Conservation (phyloP, 2,797 vertebrate genomes). For the Acrocephalus scirpaceus region DNA sequence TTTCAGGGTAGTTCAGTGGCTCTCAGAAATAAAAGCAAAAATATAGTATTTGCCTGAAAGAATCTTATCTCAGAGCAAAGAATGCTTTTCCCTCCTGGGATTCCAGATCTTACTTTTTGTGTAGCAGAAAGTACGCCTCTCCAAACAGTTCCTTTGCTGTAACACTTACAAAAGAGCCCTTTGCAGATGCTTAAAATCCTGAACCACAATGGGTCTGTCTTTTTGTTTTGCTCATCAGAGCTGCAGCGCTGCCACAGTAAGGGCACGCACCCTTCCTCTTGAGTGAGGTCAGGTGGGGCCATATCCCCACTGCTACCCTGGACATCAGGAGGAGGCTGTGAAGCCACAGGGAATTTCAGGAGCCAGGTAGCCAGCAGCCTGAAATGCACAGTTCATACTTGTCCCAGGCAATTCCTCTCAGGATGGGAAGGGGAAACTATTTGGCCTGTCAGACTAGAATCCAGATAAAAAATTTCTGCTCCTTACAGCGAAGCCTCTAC, state of each 20-base stretch:
- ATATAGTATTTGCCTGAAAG: not conserved
- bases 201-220: not conserved
- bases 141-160: not conserved
- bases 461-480: not conserved
- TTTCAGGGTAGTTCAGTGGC: not conserved
- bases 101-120: not conserved
- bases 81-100: not conserved
- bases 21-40: slow-evolving; percentile 1
- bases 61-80: slow-evolving; percentile 15
- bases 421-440: not conserved
- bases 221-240: not conserved
- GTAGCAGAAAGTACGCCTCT: not conserved
- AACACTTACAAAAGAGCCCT: not conserved
- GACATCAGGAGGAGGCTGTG: not conserved
- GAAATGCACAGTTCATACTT: not conserved
- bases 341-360: not conserved
- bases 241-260: not conserved
- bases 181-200: not conserved
- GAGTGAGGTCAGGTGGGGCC: not conserved
- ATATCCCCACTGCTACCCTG: not conserved
- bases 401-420: not conserved
- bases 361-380: not conserved
- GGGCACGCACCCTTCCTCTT: not conserved
- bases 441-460: not conserved
- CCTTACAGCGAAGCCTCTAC: not conserved